Base-by-base conservation (phyloP, 2,113 vertebrate genomes). In the Mugil cephalus region DNA sequence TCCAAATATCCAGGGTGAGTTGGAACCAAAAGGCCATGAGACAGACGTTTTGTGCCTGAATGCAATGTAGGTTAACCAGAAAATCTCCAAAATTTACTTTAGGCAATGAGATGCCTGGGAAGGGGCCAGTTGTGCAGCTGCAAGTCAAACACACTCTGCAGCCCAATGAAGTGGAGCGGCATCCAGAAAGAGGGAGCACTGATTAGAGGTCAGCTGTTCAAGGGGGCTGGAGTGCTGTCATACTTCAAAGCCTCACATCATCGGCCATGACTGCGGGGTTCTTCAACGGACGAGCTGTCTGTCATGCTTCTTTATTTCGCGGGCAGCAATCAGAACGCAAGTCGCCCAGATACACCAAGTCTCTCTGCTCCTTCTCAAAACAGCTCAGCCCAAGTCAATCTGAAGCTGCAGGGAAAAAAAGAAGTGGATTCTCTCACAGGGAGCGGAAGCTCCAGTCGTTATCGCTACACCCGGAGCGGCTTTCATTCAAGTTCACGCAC, bases 381-480 rank as follows among this genome's bases (percentile, higher is more conserved):
- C 51, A 30, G 62, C 55, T 70, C 64, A 13, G 62, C 21, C 53
- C 10, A 12, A 63, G 63, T 18, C 18, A 56, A 74, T 74, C 8
- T 67, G 43, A 43, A 45, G 83, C 46, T 69, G 34, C 12, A 34
- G 10, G 1, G 18, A 90, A 90, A 90, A 78, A 60, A 40, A 66
- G 88, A 74, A 71, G 8, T 85, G 87, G 88, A 91, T 39, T 69
- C 0, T n/a, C 9, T 7, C 2, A 45, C n/a, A n/a, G n/a, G 82
- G 61, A 88, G 35, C 9, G 45, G 78, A 69, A 40, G 61, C 46
- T 74, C 10, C 2, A 34, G 1, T 1, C 42, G 21, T 19, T 59
- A 36, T 6, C 43, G 6, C n/a, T n/a, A 30, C 53, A 38, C 11
- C 4, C 13, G 8, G 15, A 2, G 24, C 59, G 5, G 34, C 13